phyloP scores from a whole-genome alignment of 2,888 invertebrate species.

The Sicus ferrugineus region DNA sequence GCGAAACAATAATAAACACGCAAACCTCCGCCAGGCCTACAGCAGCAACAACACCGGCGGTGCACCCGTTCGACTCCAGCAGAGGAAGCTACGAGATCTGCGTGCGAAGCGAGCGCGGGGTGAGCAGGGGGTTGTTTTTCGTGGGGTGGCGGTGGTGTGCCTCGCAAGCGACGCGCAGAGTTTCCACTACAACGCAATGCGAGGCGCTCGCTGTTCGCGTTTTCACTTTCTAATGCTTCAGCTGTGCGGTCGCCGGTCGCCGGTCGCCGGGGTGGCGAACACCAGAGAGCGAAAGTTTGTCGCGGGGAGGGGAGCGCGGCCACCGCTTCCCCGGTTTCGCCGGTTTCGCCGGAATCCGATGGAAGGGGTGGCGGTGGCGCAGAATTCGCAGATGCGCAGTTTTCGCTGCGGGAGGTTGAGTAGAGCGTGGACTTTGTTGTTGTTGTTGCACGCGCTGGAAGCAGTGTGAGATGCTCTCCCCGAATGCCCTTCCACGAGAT shows the following conservation, averaged over 20 bases:
- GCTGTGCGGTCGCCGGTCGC: too few species aligned
- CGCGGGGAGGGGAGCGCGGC: not conserved
- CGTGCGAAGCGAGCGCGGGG: not conserved
- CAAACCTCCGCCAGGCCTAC: not conserved
- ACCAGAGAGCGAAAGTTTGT: not conserved
- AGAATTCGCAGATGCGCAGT: too few species aligned
- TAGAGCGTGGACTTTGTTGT: too few species aligned
- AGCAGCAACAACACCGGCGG: not conserved
- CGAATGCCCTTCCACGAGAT: not conserved
- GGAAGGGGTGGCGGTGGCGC: too few species aligned
- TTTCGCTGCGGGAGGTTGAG: too few species aligned
- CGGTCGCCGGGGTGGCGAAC: not conserved
- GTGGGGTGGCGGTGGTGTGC: not conserved
- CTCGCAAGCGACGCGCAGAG: not conserved
- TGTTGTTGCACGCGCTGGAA: too few species aligned
- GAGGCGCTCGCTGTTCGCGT: not conserved
- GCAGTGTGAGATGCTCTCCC: not conserved
- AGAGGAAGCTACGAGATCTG: not conserved
- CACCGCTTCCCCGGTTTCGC: not conserved
- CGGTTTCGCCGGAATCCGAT: not conserved
- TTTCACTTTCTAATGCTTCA: conserved; percentile 1
- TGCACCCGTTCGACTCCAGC: not conserved
- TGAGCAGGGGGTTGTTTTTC: not conserved
- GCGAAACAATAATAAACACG: not conserved
- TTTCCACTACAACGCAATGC: conserved; percentile 2